Evolutionary conservation across 1,140 invertebrate genomes (phyloP), one percentile per base, ranked within the genome.

Genomic region (Babylonia areolata): DNA sequence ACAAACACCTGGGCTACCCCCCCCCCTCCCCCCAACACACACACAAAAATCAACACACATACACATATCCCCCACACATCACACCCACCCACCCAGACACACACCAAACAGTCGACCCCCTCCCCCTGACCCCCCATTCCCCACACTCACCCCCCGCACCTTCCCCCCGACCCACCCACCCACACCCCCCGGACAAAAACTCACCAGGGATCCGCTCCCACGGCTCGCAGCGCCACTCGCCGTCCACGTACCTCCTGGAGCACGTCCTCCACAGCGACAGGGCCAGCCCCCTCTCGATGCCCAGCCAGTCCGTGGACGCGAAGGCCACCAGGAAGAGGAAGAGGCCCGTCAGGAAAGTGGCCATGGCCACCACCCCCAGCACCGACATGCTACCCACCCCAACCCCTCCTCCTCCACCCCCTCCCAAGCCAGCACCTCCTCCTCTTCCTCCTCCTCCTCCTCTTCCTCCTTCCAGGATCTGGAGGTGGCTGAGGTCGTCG

Each of bases 231-330:
- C 42, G 78, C 88, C 88, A 89, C 31, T 85, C 78, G 42, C 85
- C 73, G 15, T 86, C 69, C 51, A 78, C 78, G 73, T 84, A 88
- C 54, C 85, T 77, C 33, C 79, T 81, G 37, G 78, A 77, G 82
- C 88, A 89, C 6, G 69, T 85, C 23, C 83, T 54, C 88, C 88
- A 89, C 80, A 89, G 58, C 58, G 85, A 85, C 37, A 89, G 71
- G 23, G 88, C 81, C 31, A 88, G 81, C 5, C 88, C 88, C 23
- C 84, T 64, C 46, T 89, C 88, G 69, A 89, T 64, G 6, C 88
- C 88, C 39, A 89, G 71, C 88, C 88, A 89, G 79, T 89, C 87
- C 15, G 87, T 73, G 31, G 88, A 88, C 17, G 81, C 87, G 80
- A 89, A 88, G 28, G 87, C 87, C 46, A 88, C 69, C 23, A 89